Base-by-base conservation (phyloP, 2,113 vertebrate genomes). In the Nothobranchius kuhntae region DNA sequence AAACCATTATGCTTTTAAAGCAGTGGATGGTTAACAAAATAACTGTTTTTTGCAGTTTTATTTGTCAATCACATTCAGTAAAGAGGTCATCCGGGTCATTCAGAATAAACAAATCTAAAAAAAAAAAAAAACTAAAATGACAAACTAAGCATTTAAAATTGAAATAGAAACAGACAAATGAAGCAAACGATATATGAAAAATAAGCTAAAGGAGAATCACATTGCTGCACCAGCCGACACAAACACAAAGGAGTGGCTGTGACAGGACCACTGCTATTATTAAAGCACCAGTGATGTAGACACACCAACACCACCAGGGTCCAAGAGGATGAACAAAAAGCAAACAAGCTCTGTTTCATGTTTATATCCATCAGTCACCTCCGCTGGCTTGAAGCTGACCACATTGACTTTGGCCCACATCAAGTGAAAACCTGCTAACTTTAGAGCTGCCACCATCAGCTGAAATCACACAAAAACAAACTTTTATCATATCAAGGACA, bases 381-480 rank as follows among this genome's bases (percentile, higher is more conserved):
- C 75, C 0, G 87, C 70, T 62, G 87, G 78, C 0, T 63, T 66
- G 9, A 78, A 71, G 57, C 54, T 85, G 40, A 78, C 87, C 35
- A 89, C 70, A 17, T 82, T 90, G 0, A 88, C 77, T 71, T 92
- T 91, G 38, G 91, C 88, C 95, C 95, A 98, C 54, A 96, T 92
- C 71, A 96, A 54, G 62, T 94, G 93, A 73, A 93, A 93, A 69
- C 91, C 87, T 11, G 92, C 82, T 56, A 94, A 94, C 71, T 83
- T 92, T 71, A 96, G 65, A 56, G 94, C 90, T 0, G 94, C 89
- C 11, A 93, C 78, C 58, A 95, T 82, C 55, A 97, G 91, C 96
- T 96, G 84, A 17, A 67, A 85, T n/a, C 0, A 75, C 38, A 61
- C 11, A 56, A 30, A 30, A 30, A 30, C 3, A 30, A 30, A 30